Conservation (phyloP, 2,797 vertebrate genomes). For the Mormyrus proboscirostris region DNA sequence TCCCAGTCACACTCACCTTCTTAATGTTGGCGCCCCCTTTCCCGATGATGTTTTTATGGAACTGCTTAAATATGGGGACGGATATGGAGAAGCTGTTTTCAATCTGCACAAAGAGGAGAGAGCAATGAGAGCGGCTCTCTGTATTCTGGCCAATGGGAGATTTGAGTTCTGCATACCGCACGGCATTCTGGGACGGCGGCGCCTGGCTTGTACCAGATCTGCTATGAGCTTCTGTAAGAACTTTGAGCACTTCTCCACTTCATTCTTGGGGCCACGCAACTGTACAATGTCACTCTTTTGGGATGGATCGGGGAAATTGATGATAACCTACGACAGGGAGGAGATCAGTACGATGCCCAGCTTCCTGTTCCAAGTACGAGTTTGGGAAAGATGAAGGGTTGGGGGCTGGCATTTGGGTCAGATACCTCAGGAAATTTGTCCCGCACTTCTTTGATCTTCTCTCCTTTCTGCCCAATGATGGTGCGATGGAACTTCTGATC, state of each 20-base stretch:
- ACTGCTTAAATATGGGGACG: slow-evolving; percentile 72
- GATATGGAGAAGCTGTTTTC: slow-evolving; percentile 72
- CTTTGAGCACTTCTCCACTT: slow-evolving; percentile 74
- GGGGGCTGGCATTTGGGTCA: not conserved
- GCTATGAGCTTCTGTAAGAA: slow-evolving; percentile 70
- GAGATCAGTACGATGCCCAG: not conserved
- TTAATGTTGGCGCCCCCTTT: slow-evolving; percentile 74
- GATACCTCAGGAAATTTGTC: slow-evolving; percentile 74
- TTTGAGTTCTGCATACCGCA: not conserved
- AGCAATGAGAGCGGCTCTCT: not conserved
- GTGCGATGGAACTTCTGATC: slow-evolving; percentile 72
- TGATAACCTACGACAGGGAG: slow-evolving; percentile 59
- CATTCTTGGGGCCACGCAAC: slow-evolving; percentile 70
- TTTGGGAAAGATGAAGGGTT: not conserved
- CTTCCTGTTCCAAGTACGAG: not conserved
- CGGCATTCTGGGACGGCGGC: not conserved
- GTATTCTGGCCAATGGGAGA: not conserved
- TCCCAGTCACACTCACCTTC: slow-evolving; percentile 49
- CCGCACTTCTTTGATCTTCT: slow-evolving; percentile 71
- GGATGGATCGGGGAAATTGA: slow-evolving; percentile 71
- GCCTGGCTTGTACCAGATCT: slow-evolving; percentile 58
- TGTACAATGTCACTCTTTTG: slow-evolving; percentile 75
- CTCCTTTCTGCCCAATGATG: slow-evolving; percentile 73
- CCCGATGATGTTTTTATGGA: slow-evolving; percentile 78
- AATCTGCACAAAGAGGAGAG: slow-evolving; percentile 47